Evolutionary conservation across 2,888 invertebrate genomes (phyloP), one percentile per base, ranked within the genome.

Genomic region (Oligia strigilis): DNA sequence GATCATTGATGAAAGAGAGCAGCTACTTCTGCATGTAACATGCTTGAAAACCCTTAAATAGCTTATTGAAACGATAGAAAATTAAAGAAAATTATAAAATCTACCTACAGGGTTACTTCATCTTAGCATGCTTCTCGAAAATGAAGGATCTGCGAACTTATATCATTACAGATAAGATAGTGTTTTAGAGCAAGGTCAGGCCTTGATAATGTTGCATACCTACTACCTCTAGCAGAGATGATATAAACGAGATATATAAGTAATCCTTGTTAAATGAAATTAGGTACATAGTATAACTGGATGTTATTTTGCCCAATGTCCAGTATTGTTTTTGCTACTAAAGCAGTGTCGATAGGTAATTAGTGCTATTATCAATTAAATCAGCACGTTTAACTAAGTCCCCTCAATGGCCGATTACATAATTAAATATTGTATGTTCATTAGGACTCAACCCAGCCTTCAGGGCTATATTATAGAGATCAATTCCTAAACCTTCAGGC

Each of bases 151-250:
- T 90, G 79, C 73, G 87, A 82, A 79, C 81, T 84, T 83, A 71
- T 84, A 82, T 84, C 75, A 70, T 80, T 52, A 52, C 60, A 86
- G 92, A 91, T 90, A 89, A 91, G 90, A 91, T 89, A 88, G 79
- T 23, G 65, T 89, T 88, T 87, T 72, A 89, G 92, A 91, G 86
- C 90, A 92, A 92, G 92, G 91, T 90, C 43, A 83, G 62, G 67
- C 82, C 90, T 89, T 87, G 88, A 80, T 85, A 77, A 43, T 69
- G 66, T 88, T 81, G 80, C 67, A 58, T 84, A 80, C 70, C 11
- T 64, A 82, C 11, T 64, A 82, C 75, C 14, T 64, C 75, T 77
- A 29, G 23, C 5, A 73, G 40, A 58, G 40, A 29, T 52, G 72
- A 64, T 66, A 72, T 46, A 64, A 49, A 67, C 67, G 62, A 36